Conservation (phyloP, 2,888 invertebrate genomes). For the Drosophila mimica region DNA sequence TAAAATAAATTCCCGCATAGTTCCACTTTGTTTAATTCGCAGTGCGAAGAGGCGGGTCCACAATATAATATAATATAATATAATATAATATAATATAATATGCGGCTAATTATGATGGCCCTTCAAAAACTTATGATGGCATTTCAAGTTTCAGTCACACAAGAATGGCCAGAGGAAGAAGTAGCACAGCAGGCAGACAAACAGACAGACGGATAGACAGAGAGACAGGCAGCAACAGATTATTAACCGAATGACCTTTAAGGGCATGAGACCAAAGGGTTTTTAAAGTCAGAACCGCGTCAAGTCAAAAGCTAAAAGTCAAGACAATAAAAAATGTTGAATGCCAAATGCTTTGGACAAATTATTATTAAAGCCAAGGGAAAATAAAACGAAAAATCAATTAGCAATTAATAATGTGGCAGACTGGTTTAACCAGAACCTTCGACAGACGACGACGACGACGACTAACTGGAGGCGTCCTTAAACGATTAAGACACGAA, state of each 20-base stretch:
- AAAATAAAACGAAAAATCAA: constrained; percentile 61
- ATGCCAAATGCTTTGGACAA: constrained; percentile 58
- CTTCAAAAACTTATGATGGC: constrained; percentile 60
- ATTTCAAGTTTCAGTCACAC: constrained; percentile 25
- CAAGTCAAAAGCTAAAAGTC: constrained; percentile 42
- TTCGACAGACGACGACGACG: background rate
- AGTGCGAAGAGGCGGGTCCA: constrained; percentile 24
- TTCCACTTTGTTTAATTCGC: constrained; percentile 26
- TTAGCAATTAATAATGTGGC: constrained; percentile 75
- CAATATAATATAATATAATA: constrained; percentile 40
- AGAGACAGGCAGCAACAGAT: constrained; percentile 5
- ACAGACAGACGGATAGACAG: background rate
- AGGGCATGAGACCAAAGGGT: constrained; percentile 49
- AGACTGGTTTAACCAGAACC: constrained; percentile 33
- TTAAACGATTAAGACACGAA: constrained; percentile 51
- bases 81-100: constrained; percentile 41
- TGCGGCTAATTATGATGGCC: constrained; percentile 76
- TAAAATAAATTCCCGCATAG: constrained; percentile 9
- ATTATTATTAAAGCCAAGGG: constrained; percentile 48
- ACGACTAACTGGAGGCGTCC: constrained; percentile 45
- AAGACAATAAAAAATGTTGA: constrained; percentile 42
- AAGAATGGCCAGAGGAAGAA: background rate
- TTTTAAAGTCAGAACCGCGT: constrained; percentile 16
- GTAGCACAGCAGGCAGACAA: background rate
- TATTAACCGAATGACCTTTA: constrained; percentile 39